phyloP scores from a whole-genome alignment of 2,888 invertebrate genomes.

The Atrina japonica region DNA sequence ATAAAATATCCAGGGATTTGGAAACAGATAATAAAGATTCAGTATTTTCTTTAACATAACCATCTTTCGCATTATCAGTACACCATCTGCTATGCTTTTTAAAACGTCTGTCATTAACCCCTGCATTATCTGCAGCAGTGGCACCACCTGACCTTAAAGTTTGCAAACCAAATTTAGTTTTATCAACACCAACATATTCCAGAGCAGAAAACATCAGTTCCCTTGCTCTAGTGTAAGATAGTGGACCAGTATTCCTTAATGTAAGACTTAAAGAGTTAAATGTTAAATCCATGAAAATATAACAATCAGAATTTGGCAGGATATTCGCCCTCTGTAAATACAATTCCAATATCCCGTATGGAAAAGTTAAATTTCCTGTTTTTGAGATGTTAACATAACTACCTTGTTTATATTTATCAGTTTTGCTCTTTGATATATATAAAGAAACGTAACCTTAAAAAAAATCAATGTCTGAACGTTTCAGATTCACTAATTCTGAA shows the following conservation, averaged over 20 bases:
- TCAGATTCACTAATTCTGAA: no score
- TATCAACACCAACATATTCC: conserved; percentile 3
- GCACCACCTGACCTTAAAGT: not conserved
- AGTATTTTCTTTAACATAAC: not conserved
- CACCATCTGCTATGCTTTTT: no score
- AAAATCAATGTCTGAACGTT: conserved; percentile 9
- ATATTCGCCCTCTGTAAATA: not conserved
- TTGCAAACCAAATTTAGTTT: conserved; percentile 1
- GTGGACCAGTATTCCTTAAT: conserved; percentile 3
- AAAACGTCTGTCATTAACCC: no score
- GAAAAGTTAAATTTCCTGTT: not conserved
- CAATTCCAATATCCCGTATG: conserved; percentile 3
- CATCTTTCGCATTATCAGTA: conserved; percentile 3
- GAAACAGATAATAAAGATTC: not conserved
- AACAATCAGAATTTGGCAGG: not conserved
- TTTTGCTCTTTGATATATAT: not conserved
- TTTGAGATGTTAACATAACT: conserved; percentile 5
- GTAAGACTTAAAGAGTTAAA: not conserved
- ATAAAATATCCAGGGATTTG: not conserved
- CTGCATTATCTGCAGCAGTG: no score
- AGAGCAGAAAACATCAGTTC: not conserved
- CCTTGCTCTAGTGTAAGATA: conserved; percentile 1
- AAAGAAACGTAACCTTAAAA: not conserved
- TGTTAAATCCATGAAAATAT: not conserved
- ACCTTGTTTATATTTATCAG: conserved; percentile 12